Evolutionary conservation across 2,888 invertebrate genomes (phyloP), one percentile per base, ranked within the genome.

Genomic region (Euphydryas editha): DNA sequence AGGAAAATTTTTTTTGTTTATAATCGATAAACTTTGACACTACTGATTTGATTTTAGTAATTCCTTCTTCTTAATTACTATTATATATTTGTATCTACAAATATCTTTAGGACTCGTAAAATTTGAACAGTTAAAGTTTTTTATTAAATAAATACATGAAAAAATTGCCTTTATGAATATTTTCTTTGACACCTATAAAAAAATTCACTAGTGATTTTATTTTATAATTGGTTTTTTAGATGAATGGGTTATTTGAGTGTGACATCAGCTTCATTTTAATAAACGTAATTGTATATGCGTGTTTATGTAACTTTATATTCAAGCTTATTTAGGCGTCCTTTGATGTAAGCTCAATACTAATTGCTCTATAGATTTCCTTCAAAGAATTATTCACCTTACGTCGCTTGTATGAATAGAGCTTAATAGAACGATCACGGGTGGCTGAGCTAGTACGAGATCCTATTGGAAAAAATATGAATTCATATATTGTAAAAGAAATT

Each of bases 301-400:
- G 37, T 61, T 15, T 37, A 65, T 59, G 56, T 56, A 57, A 63
- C 42, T 63, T 66, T 57, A 63, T 58, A 69, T 59, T 67, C 54
- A 61, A 58, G 46, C 54, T 30, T 62, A 49, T 61, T 69, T 59
- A 37, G 54, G 42, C 57, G 46, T 63, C 44, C 62, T 66, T 51
- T 63, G 59, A 67, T 36, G 60, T 54, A 63, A 51, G 46, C 63
- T 54, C 57, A 62, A 57, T 67, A 47, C 72, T 74, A 74, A 74
- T 72, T 70, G 67, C 71, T 62, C 59, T 42, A 67, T 70, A 68
- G 61, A 65, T 70, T 44, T 59, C 47, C 62, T 57, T 62, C 54
- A 57, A 63, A 62, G 55, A 70, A 66, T 66, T 63, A 61, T 68
- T 68, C 58, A 63, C 57, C 46, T 59, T 54, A 21, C 60, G 55